Evolutionary conservation across 2,888 invertebrate genomes (phyloP).

Genomic region (Lithophane semibrunnea): DNA sequence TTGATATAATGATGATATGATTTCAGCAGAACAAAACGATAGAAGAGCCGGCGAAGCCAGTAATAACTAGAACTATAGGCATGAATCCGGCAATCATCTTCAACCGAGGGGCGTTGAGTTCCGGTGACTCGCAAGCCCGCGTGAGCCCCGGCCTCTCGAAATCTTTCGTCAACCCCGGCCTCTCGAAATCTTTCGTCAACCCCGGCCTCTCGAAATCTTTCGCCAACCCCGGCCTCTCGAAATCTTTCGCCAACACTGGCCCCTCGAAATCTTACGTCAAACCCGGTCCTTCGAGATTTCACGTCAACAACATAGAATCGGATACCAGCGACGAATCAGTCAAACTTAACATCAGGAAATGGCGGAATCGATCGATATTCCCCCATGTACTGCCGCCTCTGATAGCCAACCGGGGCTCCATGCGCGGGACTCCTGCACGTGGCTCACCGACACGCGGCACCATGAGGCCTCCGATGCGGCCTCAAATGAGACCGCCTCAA

Average conservation of each 20-base stretch:
- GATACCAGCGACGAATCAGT: conserved; percentile 29
- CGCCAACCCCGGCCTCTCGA: neutral
- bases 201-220: neutral
- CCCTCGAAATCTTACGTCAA: conserved; percentile 7
- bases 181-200: neutral
- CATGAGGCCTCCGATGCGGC: conserved; percentile 37
- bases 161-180: neutral
- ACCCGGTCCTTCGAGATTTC: conserved; percentile 1
- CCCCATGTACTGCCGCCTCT: conserved; percentile 21
- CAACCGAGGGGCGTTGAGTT: conserved; percentile 5
- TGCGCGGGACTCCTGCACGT: conserved; percentile 13
- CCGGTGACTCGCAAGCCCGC: neutral
- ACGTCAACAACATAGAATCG: conserved; percentile 16
- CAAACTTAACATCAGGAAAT: conserved; percentile 9
- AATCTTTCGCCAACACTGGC: neutral
- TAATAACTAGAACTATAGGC: conserved; percentile 70
- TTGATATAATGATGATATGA: neutral
- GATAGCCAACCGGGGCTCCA: neutral
- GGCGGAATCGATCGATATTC: conserved; percentile 53
- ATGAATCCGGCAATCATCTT: conserved; percentile 45
- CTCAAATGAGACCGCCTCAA: conserved; percentile 23
- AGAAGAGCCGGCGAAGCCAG: conserved; percentile 54
- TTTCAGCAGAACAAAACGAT: conserved; percentile 59
- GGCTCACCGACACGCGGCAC: neutral
- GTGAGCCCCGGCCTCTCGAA: neutral